Base-by-base conservation (phyloP, 2,797 vertebrate species). In the Fistularia commersonii region DNA sequence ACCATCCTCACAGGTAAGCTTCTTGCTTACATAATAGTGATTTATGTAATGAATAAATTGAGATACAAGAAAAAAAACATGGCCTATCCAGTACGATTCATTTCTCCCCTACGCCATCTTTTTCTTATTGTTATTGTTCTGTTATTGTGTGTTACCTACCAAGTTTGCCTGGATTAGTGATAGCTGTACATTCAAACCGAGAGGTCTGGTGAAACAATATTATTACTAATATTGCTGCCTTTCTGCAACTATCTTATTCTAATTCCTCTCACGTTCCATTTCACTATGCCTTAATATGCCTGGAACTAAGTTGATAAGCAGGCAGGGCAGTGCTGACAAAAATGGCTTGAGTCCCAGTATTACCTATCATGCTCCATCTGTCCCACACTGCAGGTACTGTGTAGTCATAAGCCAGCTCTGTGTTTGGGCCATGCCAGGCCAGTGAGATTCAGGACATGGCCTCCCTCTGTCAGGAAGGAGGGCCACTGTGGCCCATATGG, bases 1-100 rank as follows among this genome's bases (percentile, higher is more conserved):
- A 63, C 86, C 79, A 3, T 85, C 83, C 14, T 91, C 91, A n/a
- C 92, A 95, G 93, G 94, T 95, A 90, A 69, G 39, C 31, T 9
- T 5, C 42, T 31, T 23, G 23, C 23, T 23, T 23, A 23, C 23
- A 23, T 2, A 23, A 23, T 23, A 23, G 23, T 23, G 23, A 23
- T n/a, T n/a, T 23, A 23, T 23, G 23, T 4, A 23, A 23, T 23
- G 23, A 23, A 23, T 23, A 23, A 23, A 23, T 23, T 23, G 4
- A 23, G 23, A 23, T 23, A 23, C 23, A 23, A 23, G 23, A 23
- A 23, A 23, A 23, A 23, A 23, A 23, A 23, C 23, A 23, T 23
- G 23, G n/a, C n/a, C n/a, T n/a, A n/a, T n/a, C 4, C 23, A 23
- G 2, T 23, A 23, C 23, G 2, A 23, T 23, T 23, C 23, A 23